Evolutionary conservation across 92 coral and sea anemone genomes (phyloP).

Genomic region (Desmophyllum pertusum): DNA sequence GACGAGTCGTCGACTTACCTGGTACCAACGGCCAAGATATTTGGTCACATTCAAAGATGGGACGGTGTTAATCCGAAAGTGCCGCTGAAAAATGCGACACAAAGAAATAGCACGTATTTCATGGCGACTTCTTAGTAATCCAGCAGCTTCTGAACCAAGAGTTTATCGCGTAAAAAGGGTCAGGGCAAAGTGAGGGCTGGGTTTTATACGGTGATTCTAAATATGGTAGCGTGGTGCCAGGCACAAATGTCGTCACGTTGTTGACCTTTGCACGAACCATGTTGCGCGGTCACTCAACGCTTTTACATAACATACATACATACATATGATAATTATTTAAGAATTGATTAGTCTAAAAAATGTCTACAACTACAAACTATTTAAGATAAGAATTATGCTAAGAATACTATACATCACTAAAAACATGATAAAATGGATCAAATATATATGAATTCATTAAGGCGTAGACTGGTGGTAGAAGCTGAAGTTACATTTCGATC

Average conservation of each 20-base stretch:
- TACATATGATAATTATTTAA: no score
- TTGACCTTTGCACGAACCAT: neutral
- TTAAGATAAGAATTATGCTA: no score
- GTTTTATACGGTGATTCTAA: neutral
- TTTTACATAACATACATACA: no score
- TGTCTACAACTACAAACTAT: no score
- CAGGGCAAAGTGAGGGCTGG: neutral
- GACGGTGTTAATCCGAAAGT: slow-evolving; percentile 53
- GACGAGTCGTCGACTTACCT: no score
- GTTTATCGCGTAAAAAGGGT: neutral
- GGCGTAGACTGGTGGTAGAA: no score
- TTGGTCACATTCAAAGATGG: slow-evolving; percentile 47
- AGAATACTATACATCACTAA: no score
- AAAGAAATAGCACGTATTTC: slow-evolving; percentile 6
- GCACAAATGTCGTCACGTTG: neutral
- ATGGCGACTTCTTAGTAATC: neutral
- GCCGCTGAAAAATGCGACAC: slow-evolving; percentile 11
- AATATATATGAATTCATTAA: no score
- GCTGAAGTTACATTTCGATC: no score
- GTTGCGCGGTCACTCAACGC: no score
- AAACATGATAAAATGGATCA: no score
- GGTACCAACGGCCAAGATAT: slow-evolving; percentile 76
- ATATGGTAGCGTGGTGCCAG: neutral
- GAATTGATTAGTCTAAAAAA: no score
- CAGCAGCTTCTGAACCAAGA: neutral